Conservation (phyloP, 2,113 vertebrate genomes). For the Campylomormyrus numenius region DNA sequence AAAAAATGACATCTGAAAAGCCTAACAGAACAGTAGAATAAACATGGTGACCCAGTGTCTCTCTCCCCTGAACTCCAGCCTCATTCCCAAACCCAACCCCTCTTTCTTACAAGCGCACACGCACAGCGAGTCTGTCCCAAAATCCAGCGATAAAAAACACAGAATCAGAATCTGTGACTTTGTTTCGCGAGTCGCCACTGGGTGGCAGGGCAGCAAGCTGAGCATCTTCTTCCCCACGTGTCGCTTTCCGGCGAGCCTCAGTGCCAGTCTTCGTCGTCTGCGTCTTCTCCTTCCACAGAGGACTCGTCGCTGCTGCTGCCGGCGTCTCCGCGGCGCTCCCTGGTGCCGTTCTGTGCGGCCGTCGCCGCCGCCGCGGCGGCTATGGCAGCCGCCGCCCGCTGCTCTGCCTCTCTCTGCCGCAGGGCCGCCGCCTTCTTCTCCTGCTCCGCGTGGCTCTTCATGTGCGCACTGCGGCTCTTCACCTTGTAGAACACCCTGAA, state of each 20-base stretch:
- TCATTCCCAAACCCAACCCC: background rate
- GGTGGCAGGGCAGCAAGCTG: background rate
- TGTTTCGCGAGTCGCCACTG: background rate
- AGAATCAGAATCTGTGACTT: background rate
- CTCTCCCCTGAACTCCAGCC: background rate
- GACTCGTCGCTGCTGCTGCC: slow-evolving; percentile 67
- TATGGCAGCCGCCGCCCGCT: slow-evolving; percentile 39
- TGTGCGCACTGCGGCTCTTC: slow-evolving; percentile 97
- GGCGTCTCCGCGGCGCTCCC: slow-evolving; percentile 51
- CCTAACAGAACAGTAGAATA: slow-evolving; percentile 27
- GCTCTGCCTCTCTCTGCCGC: slow-evolving; percentile 73
- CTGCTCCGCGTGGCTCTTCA: slow-evolving; percentile 97
- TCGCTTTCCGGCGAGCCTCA: slow-evolving; percentile 21
- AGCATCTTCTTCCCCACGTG: background rate
- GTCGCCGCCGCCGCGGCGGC: slow-evolving; percentile 46
- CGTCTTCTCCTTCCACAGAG: slow-evolving; percentile 63
- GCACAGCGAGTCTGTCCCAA: background rate
- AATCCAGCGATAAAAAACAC: background rate
- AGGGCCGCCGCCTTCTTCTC: slow-evolving; percentile 90
- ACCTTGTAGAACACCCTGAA: slow-evolving; percentile 89
- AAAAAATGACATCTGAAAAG: slow-evolving; percentile 45
- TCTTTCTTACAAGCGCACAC: background rate
- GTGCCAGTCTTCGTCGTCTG: slow-evolving; percentile 63
- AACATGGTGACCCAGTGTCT: background rate
- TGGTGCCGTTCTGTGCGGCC: slow-evolving; percentile 55